Percentiles rank a stretch among this genome's conserved stretches.
Evolutionary conservation across 2,888 invertebrate species (phyloP).

Genomic region (Ceramica pisi): DNA sequence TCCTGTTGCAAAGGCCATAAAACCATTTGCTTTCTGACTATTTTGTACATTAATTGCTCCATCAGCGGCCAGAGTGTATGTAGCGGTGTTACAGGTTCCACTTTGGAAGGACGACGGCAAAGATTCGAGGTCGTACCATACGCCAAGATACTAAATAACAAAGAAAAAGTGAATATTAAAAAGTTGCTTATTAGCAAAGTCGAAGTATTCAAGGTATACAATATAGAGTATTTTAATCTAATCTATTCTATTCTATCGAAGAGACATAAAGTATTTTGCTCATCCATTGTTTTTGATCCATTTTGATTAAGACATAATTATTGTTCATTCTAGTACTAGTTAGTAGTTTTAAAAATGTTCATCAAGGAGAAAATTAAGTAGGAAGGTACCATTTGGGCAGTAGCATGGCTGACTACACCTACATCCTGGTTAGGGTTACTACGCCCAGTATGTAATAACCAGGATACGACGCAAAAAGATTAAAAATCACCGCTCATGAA

Average conservation of each 20-base stretch:
- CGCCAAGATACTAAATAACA: slow-evolving; percentile 4
- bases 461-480: neutral
- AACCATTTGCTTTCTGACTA: neutral
- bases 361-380: neutral
- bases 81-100: slow-evolving; percentile 32
- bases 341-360: neutral
- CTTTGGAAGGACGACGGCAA: neutral
- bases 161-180: slow-evolving; percentile 2
- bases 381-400: neutral
- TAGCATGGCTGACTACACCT: neutral
- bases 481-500: neutral
- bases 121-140: slow-evolving; percentile 48
- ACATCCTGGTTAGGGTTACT: too few relatives aligned
- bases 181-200: neutral
- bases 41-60: neutral
- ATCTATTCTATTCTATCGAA: neutral
- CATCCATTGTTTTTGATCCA: neutral
- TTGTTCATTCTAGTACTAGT: neutral
- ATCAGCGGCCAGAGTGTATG: neutral
- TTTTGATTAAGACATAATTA: neutral
- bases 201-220: neutral
- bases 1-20: neutral
- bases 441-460: neutral
- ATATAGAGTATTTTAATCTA: too few relatives aligned
- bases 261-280: neutral